These are phyloP conservation scores for Dermolepida albohirtum DNA, from an alignment of 2,888 invertebrate genomes.

Conservation along the genomic window DNA sequence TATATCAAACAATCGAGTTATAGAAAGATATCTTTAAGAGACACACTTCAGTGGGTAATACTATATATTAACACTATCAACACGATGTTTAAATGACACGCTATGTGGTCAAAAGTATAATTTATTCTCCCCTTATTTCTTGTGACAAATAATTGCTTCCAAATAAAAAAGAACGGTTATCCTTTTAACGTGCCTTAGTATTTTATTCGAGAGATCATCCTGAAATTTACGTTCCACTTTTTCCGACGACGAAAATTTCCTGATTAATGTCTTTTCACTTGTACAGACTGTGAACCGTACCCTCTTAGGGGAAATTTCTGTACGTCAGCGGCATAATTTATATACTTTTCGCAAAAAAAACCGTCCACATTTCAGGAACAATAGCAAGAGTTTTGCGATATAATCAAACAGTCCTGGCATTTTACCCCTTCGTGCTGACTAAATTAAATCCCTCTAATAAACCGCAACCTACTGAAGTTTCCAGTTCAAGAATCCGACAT, in stretches of 20 bases:
- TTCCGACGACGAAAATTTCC: no score
- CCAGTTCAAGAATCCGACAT: constrained; percentile 52
- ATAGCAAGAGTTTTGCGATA: constrained; percentile 33
- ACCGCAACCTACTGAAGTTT: constrained; percentile 51
- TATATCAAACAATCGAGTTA: no score
- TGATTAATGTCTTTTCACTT: no score
- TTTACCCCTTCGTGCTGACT: constrained; percentile 50
- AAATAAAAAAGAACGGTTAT: no score
- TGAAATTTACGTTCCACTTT: neutral
- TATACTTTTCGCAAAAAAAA: constrained; percentile 3
- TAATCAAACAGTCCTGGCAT: constrained; percentile 52
- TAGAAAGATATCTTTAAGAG: no score
- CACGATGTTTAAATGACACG: no score
- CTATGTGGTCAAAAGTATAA: no score
- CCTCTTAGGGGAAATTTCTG: constrained; percentile 14
- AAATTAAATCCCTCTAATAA: constrained; percentile 56
- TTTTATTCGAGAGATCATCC: constrained; percentile 2
- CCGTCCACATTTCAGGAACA: constrained; percentile 28
- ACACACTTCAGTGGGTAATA: no score
- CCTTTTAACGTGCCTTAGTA: neutral
- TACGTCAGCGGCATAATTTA: constrained; percentile 22
- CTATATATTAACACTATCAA: no score
- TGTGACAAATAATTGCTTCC: no score
- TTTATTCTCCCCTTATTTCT: no score
- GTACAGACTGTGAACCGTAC: neutral